Percentiles rank a stretch among this genome's conserved stretches.
Conservation (phyloP, 92 coral and sea anemone species). For the Heteractis magnifica region DNA sequence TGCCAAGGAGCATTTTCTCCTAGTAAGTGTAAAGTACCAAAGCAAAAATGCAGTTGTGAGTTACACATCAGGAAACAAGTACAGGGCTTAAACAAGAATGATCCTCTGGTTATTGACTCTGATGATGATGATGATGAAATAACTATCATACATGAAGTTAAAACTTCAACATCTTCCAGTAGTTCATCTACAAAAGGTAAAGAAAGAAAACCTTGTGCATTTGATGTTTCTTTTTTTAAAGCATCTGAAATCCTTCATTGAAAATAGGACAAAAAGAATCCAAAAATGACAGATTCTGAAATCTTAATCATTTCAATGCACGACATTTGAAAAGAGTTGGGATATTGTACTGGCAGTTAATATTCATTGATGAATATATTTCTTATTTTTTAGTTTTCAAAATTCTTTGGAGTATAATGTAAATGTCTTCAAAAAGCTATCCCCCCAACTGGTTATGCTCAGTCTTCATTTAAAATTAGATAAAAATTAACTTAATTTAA, state of each 20-base stretch:
- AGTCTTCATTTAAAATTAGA: background rate
- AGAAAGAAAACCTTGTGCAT: background rate
- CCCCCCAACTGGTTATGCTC: no score
- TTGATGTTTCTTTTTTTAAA: background rate
- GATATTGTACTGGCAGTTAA: no score
- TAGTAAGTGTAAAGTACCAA: background rate
- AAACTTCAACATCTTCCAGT: background rate
- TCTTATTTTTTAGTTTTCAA: no score
- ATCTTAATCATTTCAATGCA: no score
- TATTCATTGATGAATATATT: no score
- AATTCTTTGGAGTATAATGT: no score
- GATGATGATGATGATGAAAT: conserved; percentile 70
- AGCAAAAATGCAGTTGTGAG: conserved; percentile 17
- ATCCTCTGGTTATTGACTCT: conserved; percentile 62
- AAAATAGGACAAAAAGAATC: no score
- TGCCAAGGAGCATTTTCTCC: conserved; percentile 21
- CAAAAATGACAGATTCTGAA: no score
- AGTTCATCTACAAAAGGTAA: conserved; percentile 11
- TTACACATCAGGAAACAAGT: conserved; percentile 17
- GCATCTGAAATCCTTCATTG: no score
- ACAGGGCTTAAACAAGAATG: conserved; percentile 23
- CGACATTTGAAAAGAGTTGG: no score
- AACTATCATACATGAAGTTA: conserved; percentile 12
- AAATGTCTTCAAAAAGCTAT: no score
- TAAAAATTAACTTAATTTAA: background rate